Base-by-base conservation (phyloP, 64 coral and sea anemone genomes). In the Actinia tenebrosa region DNA sequence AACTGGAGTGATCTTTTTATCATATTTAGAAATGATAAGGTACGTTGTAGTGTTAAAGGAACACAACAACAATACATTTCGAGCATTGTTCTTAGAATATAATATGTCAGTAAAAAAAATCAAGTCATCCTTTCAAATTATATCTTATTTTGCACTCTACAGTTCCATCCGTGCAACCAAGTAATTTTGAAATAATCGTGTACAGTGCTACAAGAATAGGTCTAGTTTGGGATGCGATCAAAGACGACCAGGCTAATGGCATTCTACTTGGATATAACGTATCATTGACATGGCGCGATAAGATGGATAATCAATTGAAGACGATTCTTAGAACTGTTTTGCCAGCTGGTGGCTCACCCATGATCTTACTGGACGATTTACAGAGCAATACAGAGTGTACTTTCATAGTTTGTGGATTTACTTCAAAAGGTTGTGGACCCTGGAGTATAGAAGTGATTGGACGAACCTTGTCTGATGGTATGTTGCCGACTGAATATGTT, bases 351-450 rank as follows among this genome's bases (percentile, higher is more conserved):
- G 25, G 7, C 14, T 78, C 60, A 63, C 72, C 56, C n/a, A 30
- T 75, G 25, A 7, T 75, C 69, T 30, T 30, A 8, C 27, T 91
- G 18, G 84, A 86, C 2, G 77, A 62, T 86, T 45, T 86, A 11
- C 17, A 86, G 64, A 86, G 60, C 11, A 79, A 82, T 46, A 86
- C 84, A 30, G 54, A 80, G 54, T 91, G 86, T 20, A 86, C 20
- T 15, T 82, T 91, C 14, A 37, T 23, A 18, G 84, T 81, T 19
- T 86, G 93, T 53, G 93, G 85, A 16, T 91, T 63, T 58, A 94
- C 93, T 10, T 91, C 93, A 6, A 94, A 88, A 78, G 93, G 93
- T 37, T 94, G 93, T 72, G 93, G 93, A 30, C 66, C 89, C 13
- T 78, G 86, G 42, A 63, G 10, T 20, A 47, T 58, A 20, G 18